Conservation (phyloP, 1,140 invertebrate genomes). For the Wasmannia auropunctata region DNA sequence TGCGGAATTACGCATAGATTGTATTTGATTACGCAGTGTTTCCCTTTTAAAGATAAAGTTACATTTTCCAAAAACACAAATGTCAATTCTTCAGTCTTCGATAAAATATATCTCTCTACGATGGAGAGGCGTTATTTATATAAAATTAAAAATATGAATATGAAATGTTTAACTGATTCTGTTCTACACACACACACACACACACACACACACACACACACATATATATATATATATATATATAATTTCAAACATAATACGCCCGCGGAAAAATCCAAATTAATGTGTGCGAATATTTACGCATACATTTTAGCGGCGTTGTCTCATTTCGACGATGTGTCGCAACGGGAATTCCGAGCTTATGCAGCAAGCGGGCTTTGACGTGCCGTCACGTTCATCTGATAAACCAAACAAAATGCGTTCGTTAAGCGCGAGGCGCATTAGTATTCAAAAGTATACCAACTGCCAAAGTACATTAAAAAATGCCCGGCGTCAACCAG, state of each 20-base stretch:
- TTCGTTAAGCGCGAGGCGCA: conserved; percentile 10
- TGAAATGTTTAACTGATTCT: not conserved
- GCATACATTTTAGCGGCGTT: not conserved
- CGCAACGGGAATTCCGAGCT: not conserved
- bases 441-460: conserved; percentile 47
- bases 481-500: conserved; percentile 16
- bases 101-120: not conserved
- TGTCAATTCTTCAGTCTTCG: not conserved
- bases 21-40: not conserved
- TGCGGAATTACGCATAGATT: not conserved
- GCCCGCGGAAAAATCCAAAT: conserved; percentile 2
- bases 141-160: conserved; percentile 7
- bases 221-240: too few species aligned
- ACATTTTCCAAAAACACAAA: not conserved
- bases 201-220: too few species aligned
- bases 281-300: conserved; percentile 40
- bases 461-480: conserved; percentile 29
- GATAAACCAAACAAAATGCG: conserved; percentile 44
- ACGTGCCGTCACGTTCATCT: conserved; percentile 29
- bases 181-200: too few species aligned
- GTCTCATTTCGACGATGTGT: conserved; percentile 8
- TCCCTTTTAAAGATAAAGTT: not conserved
- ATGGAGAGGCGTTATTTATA: too few species aligned
- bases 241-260: conserved; percentile 15
- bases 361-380: not conserved